Conservation (phyloP, 2,797 vertebrate species). For the Sphaeramia orbicularis region DNA sequence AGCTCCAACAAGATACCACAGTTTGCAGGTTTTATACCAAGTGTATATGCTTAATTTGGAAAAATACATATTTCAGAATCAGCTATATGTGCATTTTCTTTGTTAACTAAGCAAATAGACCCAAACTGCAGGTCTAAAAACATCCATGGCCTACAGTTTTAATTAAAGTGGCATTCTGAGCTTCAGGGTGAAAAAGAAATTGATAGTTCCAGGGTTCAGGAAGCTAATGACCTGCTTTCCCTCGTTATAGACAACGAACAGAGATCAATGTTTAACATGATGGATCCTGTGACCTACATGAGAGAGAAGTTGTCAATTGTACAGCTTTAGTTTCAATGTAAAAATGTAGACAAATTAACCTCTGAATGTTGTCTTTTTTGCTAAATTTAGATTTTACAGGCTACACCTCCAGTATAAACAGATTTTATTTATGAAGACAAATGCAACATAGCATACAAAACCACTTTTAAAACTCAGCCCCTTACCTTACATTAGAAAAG, state of each 20-base stretch:
- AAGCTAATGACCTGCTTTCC: slow-evolving; percentile 75
- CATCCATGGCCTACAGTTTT: slow-evolving; percentile 17
- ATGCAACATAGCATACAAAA: not conserved
- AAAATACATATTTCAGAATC: no score
- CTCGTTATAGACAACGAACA: slow-evolving; percentile 46
- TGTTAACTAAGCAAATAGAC: no score
- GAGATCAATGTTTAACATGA: slow-evolving; percentile 74
- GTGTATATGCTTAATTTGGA: no score
- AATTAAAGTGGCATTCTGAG: slow-evolving; percentile 50
- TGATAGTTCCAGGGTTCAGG: slow-evolving; percentile 60
- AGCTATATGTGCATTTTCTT: no score
- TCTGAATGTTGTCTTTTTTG: not conserved
- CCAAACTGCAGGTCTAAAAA: no score
- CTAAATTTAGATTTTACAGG: not conserved
- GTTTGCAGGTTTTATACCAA: no score
- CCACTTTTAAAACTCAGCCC: slow-evolving; percentile 3
- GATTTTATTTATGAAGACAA: not conserved
- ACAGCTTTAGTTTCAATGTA: slow-evolving; percentile 17
- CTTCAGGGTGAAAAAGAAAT: slow-evolving; percentile 57
- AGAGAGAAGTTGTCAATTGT: slow-evolving; percentile 19
- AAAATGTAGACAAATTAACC: slow-evolving; percentile 5
- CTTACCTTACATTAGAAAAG: not conserved
- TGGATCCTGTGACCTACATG: slow-evolving; percentile 72
- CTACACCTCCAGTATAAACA: not conserved
- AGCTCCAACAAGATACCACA: no score